A percentile compares a stretch with the other conserved stretches of the same genome.
phyloP scores from a whole-genome alignment of 1,140 invertebrate species.

The Diorhabda elongata region DNA sequence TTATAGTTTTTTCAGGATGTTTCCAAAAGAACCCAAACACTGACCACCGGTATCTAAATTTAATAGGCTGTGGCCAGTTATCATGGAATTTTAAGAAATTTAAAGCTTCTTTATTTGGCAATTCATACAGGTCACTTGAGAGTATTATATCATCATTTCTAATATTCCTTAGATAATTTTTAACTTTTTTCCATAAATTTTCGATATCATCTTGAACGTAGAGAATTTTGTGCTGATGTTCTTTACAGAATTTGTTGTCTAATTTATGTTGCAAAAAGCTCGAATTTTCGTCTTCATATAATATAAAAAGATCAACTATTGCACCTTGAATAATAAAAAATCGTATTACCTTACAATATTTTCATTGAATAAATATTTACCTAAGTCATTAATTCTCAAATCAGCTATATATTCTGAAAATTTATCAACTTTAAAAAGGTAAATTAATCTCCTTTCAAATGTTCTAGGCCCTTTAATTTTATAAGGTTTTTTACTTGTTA shows the following conservation, averaged over 20 bases:
- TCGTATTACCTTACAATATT: no score
- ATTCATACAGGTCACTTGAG: conserved; percentile 55
- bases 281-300: conserved; percentile 51
- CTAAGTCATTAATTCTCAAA: conserved; percentile 57
- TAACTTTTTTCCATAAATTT: conserved; percentile 49
- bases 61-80: conserved; percentile 58
- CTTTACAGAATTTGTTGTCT: conserved; percentile 42
- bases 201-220: conserved; percentile 50
- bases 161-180: conserved; percentile 49
- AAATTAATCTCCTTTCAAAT: conserved; percentile 53
- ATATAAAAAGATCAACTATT: conserved; percentile 62
- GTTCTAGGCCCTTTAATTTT: conserved; percentile 49
- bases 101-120: conserved; percentile 57
- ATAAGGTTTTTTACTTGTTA: conserved; percentile 54
- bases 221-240: conserved; percentile 55
- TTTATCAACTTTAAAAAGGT: conserved; percentile 55
- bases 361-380: neutral
- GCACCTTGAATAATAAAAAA: conserved; percentile 33
- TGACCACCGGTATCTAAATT: conserved; percentile 58
- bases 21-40: conserved; percentile 69
- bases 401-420: conserved; percentile 56
- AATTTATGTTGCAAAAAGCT: conserved; percentile 39
- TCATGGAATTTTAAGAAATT: conserved; percentile 64
- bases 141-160: conserved; percentile 60
- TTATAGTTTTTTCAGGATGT: conserved; percentile 57